A percentile compares a stretch with the other conserved stretches of the same genome.
Evolutionary conservation across 2,797 vertebrate genomes (phyloP).

Genomic region (Sebastiscus albofasciatus): DNA sequence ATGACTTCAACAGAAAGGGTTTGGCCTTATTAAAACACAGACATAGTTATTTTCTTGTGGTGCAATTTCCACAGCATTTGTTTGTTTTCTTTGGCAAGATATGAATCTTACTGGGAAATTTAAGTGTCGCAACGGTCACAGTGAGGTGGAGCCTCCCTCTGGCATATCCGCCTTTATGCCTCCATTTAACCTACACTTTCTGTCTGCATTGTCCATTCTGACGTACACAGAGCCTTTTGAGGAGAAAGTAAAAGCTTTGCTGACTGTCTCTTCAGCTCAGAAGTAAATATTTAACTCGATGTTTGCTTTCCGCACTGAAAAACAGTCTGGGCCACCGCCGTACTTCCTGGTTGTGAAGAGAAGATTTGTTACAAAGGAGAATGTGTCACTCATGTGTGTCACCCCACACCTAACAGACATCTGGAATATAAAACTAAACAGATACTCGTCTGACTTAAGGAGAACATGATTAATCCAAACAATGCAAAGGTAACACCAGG

Average conservation of each 20-base stretch:
- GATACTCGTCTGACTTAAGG: not conserved
- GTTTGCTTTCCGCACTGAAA: conserved; percentile 40
- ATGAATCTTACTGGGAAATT: not conserved
- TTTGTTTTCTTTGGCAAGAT: not conserved
- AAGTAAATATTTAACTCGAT: conserved; percentile 59
- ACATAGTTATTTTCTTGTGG: not conserved
- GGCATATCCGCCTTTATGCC: not conserved
- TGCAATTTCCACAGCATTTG: not conserved
- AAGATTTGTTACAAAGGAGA: not conserved
- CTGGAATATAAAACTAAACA: not conserved
- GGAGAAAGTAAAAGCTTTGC: conserved; percentile 5
- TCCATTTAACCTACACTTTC: not conserved
- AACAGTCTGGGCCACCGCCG: not conserved
- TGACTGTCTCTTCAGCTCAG: not conserved
- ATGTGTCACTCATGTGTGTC: not conserved
- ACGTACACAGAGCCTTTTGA: not conserved
- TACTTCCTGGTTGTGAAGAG: not conserved
- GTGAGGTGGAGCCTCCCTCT: conserved; percentile 7
- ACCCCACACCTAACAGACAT: not conserved
- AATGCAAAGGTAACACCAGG: not conserved
- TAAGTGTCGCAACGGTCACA: not conserved
- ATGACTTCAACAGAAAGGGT: not conserved
- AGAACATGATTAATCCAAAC: not conserved
- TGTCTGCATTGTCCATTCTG: not conserved
- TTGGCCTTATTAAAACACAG: not conserved